Conservation (phyloP, 2,888 invertebrate species). For the Cataglyphis cursor region DNA sequence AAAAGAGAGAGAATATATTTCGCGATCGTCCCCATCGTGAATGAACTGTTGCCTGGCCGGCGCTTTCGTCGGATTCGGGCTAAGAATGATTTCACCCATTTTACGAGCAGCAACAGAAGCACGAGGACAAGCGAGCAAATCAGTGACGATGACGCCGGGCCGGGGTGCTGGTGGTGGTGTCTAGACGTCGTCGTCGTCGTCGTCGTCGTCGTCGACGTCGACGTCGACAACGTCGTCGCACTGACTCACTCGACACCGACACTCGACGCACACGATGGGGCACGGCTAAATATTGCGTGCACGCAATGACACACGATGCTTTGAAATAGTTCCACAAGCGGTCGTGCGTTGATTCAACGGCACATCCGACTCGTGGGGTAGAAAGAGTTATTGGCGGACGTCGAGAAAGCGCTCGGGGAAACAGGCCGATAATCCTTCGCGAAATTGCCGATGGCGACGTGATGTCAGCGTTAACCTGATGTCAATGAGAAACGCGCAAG, state of each 20-base stretch:
- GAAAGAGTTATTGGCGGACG: conserved; percentile 50
- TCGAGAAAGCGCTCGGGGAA: conserved; percentile 12
- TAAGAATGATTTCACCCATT: conserved; percentile 73
- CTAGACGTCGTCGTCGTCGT: conserved; percentile 77
- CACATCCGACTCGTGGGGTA: conserved; percentile 58
- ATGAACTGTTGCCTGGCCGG: conserved; percentile 43
- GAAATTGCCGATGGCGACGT: conserved; percentile 23
- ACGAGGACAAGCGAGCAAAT: conserved; percentile 73
- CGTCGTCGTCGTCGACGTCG: conserved; percentile 61
- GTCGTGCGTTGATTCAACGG: conserved; percentile 72
- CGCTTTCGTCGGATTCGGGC: conserved; percentile 43
- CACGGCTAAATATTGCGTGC: conserved; percentile 84
- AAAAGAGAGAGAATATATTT: background rate
- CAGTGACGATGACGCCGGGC: conserved; percentile 77
- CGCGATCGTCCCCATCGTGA: conserved; percentile 23
- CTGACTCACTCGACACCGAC: conserved; percentile 82
- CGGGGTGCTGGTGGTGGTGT: conserved; percentile 72
- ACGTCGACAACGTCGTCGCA: conserved; percentile 75
- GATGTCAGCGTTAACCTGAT: background rate
- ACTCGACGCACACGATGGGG: conserved; percentile 62
- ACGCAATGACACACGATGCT: conserved; percentile 82
- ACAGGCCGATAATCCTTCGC: conserved; percentile 39
- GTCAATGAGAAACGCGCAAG: background rate
- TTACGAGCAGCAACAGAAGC: conserved; percentile 67
- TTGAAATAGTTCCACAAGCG: conserved; percentile 80